Base-by-base conservation (phyloP, 92 coral and sea anemone genomes). In the Epizoanthus illoricatus region DNA sequence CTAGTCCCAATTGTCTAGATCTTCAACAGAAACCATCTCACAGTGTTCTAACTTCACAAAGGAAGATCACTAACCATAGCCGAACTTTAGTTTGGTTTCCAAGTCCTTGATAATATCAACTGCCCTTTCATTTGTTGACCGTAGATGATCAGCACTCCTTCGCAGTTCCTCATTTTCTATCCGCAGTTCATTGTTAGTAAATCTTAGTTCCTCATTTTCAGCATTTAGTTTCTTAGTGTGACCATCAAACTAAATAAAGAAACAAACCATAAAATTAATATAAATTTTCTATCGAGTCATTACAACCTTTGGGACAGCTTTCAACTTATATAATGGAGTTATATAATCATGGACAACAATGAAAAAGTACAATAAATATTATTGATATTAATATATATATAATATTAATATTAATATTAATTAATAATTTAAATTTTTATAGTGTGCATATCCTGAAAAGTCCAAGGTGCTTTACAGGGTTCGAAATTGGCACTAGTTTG, bases 81-180 rank as follows among this genome's bases (percentile, higher is more conserved):
- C 88, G 72, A 86, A 88, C 16, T 66, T 84, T 20, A 93, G 84
- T 84, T 91, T 93, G 28, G 66, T 57, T 80, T 91, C 94, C 73
- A 91, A 76, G 69, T 93, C 97, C 67, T 80, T 86, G 74, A 93
- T 76, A 63, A 93, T 56, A 47, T 86, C 67, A 58, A 86, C 76
- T 20, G 97, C 94, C 65, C 92, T 87, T 5, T 85, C 83, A 57
- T 93, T 89, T n/a, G 90, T 85, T 39, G 55, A 73, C 43, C 74
- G 78, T 56, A 91, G 86, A 63, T 83, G 88, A 5, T 74, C 86
- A 70, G 92, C 84, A 10, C 83, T 91, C 60, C 64, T 65, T 41
- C 59, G 88, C 56, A 91, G 74, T 55, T 86, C 82, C 68, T 90
- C 85, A 74, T 80, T 89, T 43, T 85, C 89, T 47, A 62, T 23